Evolutionary conservation across 2,113 vertebrate genomes (phyloP), one percentile per base, ranked within the genome.

Genomic region (Typhlomys cinereus): DNA sequence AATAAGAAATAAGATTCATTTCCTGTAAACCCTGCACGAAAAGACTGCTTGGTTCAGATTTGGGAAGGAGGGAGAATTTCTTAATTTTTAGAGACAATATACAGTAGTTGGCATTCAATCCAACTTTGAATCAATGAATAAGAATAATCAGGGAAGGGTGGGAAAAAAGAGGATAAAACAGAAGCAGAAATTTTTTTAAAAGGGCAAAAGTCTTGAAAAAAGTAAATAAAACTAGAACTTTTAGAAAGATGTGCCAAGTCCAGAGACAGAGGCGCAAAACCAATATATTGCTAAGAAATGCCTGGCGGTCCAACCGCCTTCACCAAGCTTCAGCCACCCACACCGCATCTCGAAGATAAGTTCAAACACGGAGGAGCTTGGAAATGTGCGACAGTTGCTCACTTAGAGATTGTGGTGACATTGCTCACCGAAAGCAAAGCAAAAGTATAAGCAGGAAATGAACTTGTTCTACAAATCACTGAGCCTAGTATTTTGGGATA

Each of bases 111-210:
- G 52, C 36, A 44, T 39, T 94, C 50, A 90, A 23, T 92, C 39
- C 50, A 54, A 39, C 12, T 52, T 86, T 52, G 81, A 86, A 64
- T 87, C 71, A 67, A 50, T 81, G 27, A 91, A 46, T 31, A 88
- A 17, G 20, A 36, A 79, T 36, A 8, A 12, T 66, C 61, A 31
- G 34, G 20, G 70, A 41, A 48, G 6, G 46, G 86, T 21, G 20
- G 59, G 21, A 52, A 71, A n/a, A 54, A 64, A 39, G 57, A 46
- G 25, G 50, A 25, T 48, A 46, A 93, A 41, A 75, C 4, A 14
- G 2, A 85, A 23, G n/a, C 46, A 23, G 48, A 48, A 91, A 74
- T 34, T 39, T 62, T n/a, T 62, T 4, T 80, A 59, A 57, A 48
- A 86, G 31, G 18, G 4, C 23, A 44, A 62, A 1, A 20, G 25